phyloP scores from a whole-genome alignment of 2,113 vertebrate species.

The Spea multiplicata region DNA sequence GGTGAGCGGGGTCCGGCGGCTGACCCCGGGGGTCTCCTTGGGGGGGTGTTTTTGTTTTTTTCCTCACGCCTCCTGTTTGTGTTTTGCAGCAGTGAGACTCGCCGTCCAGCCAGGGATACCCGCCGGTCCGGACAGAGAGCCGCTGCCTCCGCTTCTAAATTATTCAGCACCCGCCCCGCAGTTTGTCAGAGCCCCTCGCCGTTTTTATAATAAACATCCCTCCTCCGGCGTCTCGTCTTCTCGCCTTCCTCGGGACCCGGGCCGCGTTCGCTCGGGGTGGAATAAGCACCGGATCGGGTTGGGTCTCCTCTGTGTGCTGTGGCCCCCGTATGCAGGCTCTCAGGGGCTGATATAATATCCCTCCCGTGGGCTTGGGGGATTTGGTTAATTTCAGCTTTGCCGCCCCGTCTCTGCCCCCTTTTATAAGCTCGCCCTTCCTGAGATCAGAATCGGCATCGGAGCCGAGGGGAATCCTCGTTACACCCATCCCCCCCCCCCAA shows the following conservation, averaged over 20 bases:
- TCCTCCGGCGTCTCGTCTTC: background rate
- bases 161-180: background rate
- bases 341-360: no score
- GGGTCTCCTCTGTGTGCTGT: background rate
- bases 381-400: no score
- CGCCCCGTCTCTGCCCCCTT: no score
- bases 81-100: constrained; percentile 21
- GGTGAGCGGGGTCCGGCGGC: constrained; percentile 73
- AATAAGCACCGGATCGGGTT: background rate
- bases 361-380: no score
- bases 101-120: background rate
- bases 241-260: background rate
- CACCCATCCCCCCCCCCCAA: no score
- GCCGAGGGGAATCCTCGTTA: no score
- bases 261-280: background rate
- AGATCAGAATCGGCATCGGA: no score
- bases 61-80: background rate
- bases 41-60: background rate
- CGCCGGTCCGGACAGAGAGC: background rate
- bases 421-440: no score
- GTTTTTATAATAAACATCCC: constrained; percentile 30
- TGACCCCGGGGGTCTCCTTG: background rate
- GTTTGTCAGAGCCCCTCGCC: background rate
- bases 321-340: no score
- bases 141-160: background rate